Conservation (phyloP, 2,888 invertebrate genomes). For the Euplagia quadripunctaria region DNA sequence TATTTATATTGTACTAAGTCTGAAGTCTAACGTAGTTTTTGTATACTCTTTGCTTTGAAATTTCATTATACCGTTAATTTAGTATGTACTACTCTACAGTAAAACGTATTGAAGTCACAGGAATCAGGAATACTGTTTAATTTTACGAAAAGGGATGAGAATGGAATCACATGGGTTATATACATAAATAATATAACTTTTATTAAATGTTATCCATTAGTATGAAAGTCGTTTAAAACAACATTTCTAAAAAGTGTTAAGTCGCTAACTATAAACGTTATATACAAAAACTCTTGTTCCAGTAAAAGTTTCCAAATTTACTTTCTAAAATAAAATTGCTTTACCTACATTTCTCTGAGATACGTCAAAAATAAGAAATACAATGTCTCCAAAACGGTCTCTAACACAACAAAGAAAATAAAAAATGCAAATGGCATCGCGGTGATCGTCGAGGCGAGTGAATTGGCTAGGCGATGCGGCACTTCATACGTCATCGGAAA, state of each 20-base stretch:
- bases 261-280: background rate
- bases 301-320: background rate
- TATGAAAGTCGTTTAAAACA: background rate
- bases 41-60: no score
- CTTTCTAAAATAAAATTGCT: slow-evolving; percentile 18
- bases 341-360: slow-evolving; percentile 17
- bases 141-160: no score
- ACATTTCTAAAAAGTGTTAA: background rate
- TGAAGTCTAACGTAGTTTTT: no score
- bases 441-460: slow-evolving; percentile 20
- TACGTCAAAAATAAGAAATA: background rate
- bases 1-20: no score
- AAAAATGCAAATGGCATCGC: slow-evolving; percentile 18
- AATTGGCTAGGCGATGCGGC: slow-evolving; percentile 30
- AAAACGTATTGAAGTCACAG: no score
- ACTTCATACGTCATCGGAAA: slow-evolving; percentile 61
- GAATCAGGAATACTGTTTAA: no score
- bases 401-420: slow-evolving; percentile 15
- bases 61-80: no score
- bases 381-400: slow-evolving; percentile 12
- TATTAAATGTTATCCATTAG: background rate
- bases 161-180: no score
- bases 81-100: no score
- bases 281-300: background rate
- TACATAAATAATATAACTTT: no score